phyloP scores from a whole-genome alignment of 2,888 invertebrate species.

The Apodemia zela region DNA sequence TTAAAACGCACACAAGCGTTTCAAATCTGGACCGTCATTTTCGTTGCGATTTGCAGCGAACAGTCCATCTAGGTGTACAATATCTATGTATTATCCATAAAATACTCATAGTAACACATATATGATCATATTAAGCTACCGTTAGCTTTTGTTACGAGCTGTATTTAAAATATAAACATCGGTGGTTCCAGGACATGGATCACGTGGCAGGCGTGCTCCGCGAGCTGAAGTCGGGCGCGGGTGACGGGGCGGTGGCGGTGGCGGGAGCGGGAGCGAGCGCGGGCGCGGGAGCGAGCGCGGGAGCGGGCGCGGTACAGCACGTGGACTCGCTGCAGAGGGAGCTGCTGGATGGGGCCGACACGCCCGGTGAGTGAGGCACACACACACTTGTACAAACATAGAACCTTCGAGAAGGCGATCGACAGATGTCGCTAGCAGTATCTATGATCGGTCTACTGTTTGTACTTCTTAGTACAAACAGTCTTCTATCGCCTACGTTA shows the following conservation, averaged over 20 bases:
- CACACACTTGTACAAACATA: background rate
- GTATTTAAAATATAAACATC: too few relatives aligned
- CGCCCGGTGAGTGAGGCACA: background rate
- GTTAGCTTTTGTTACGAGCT: too few relatives aligned
- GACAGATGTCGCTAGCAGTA: too few relatives aligned
- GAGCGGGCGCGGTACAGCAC: slow-evolving; percentile 23
- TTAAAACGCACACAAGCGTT: too few relatives aligned
- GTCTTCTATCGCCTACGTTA: background rate
- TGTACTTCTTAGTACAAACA: too few relatives aligned
- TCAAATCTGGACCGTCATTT: too few relatives aligned
- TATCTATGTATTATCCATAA: too few relatives aligned
- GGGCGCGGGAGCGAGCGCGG: slow-evolving; percentile 73
- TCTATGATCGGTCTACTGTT: too few relatives aligned
- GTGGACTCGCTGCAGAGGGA: background rate
- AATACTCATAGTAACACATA: too few relatives aligned
- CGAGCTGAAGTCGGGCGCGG: slow-evolving; percentile 68
- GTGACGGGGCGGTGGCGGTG: background rate
- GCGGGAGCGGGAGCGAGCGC: slow-evolving; percentile 48
- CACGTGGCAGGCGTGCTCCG: slow-evolving; percentile 81
- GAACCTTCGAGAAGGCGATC: background rate
- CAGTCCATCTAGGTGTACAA: too few relatives aligned
- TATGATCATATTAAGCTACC: too few relatives aligned
- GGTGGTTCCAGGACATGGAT: slow-evolving; percentile 83
- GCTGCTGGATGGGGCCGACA: background rate
- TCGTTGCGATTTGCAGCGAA: too few relatives aligned